These are phyloP conservation scores for Lipophrys pholis DNA, from an alignment of 2,113 vertebrate genomes.

Conservation along the genomic window DNA sequence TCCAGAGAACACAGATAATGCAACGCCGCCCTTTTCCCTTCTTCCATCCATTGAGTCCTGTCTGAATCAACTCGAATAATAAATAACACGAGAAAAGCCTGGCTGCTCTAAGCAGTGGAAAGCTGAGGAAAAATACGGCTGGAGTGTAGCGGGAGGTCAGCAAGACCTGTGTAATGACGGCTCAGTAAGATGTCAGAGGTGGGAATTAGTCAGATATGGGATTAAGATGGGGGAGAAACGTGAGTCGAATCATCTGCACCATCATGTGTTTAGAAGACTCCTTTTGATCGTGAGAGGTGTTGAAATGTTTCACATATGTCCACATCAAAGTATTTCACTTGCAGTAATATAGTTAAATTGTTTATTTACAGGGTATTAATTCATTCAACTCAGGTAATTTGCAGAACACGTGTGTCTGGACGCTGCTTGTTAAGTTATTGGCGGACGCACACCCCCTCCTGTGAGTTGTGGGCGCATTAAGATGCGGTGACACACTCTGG, in stretches of 20 bases:
- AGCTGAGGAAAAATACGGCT: constrained; percentile 33
- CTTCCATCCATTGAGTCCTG: constrained; percentile 46
- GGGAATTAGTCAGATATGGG: constrained; percentile 44
- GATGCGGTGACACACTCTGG: constrained; percentile 67
- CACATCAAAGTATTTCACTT: not conserved
- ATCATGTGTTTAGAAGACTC: not conserved
- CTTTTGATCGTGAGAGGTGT: not conserved
- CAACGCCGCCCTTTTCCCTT: constrained; percentile 46
- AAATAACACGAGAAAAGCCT: constrained; percentile 17
- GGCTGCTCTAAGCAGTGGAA: not conserved
- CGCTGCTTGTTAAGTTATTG: constrained; percentile 13
- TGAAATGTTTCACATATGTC: not conserved
- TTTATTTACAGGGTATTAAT: constrained; percentile 19
- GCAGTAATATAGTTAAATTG: not conserved
- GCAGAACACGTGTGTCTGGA: constrained; percentile 28
- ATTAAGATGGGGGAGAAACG: constrained; percentile 7
- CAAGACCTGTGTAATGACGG: constrained; percentile 11
- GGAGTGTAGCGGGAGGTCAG: constrained; percentile 17
- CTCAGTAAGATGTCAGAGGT: constrained; percentile 41
- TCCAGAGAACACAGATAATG: constrained; percentile 36
- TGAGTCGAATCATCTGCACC: not conserved
- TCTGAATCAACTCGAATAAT: constrained; percentile 46
- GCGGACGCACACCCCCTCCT: constrained; percentile 18
- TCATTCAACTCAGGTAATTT: constrained; percentile 21
- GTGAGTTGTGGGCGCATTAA: constrained; percentile 38